Evolutionary conservation across 30 jellyfish, hydroid and myxozoan species (phyloP), one percentile per base, ranked within the genome.

Genomic region (Catostylus mosaicus): DNA sequence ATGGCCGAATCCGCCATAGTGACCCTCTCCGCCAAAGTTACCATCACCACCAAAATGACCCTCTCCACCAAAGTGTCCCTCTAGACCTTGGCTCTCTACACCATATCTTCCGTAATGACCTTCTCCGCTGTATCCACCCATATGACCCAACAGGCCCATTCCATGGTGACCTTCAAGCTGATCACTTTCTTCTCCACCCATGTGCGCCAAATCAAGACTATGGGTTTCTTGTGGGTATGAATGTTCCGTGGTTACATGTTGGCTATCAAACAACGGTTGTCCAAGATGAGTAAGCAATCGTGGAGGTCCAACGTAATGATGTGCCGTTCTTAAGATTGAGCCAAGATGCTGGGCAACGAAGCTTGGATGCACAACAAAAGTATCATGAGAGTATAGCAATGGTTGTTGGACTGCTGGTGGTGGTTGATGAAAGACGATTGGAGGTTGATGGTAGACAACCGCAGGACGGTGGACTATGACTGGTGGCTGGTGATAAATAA

Each of bases 341-440:
- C 98, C 98, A 67, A 91, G 82, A 85, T 91, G 98, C 88, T 91
- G 98, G 23, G 98, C 98, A 63, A 91, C 98, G 70, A 84, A 91
- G 88, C 98, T 91, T 29, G 98, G 98, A 70, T 91, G 98, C 22
- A 91, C 96, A 34, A 91, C 96, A 51, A 91, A 91, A 7, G 98
- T 70, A 69, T 89, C 97, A 47, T 89, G 97, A 20, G 97, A 89
- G 67, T 82, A 77, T 22, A 84, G 77, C 45, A 90, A 59, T 24
- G 97, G 97, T 82, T 90, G 97, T 38, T 90, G 97, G 20, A 90
- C 97, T 6, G 96, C 96, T 1, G 97, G 97, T 14, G 96, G 96
- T 2, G 97, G 97, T 67, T 90, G 97, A 38, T 90, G 96, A 85
- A 90, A 90, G 33, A 90, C 77, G 37, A 90, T 83, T 14, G 97